Evolutionary conservation across 1,140 invertebrate genomes (phyloP).

Genomic region (Idris sp.): DNA sequence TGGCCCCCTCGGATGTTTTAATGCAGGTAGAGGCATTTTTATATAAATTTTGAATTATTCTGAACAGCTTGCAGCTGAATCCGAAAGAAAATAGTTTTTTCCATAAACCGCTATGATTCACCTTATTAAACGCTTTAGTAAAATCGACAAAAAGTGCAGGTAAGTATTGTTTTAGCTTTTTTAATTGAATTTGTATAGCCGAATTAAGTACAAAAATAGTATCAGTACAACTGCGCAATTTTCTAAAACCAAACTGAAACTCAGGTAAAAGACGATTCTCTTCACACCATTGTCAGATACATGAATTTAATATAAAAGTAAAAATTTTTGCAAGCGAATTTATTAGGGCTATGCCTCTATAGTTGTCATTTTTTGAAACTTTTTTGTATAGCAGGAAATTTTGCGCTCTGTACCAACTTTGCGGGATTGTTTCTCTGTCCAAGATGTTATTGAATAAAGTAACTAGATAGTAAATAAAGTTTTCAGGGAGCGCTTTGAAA

Average conservation of each 20-base stretch:
- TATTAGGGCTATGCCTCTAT: background rate
- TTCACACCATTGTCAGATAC: background rate
- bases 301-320: background rate
- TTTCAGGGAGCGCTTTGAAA: too few species aligned
- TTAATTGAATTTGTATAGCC: background rate
- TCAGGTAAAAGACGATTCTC: background rate
- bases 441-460: too few species aligned
- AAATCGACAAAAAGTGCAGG: background rate
- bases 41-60: constrained; percentile 1
- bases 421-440: too few species aligned
- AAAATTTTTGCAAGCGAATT: background rate
- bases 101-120: background rate
- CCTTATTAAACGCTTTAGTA: background rate
- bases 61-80: background rate
- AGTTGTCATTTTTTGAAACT: constrained; percentile 3
- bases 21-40: background rate
- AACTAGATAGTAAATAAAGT: too few species aligned
- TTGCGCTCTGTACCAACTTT: too few species aligned
- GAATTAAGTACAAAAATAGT: too few species aligned
- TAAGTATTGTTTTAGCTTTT: background rate
- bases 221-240: background rate
- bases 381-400: background rate
- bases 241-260: background rate
- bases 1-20: background rate
- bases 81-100: background rate